Percentiles rank a stretch among this genome's conserved stretches.
Evolutionary conservation across 2,888 invertebrate genomes (phyloP).

Genomic region (Cephus pulcher): DNA sequence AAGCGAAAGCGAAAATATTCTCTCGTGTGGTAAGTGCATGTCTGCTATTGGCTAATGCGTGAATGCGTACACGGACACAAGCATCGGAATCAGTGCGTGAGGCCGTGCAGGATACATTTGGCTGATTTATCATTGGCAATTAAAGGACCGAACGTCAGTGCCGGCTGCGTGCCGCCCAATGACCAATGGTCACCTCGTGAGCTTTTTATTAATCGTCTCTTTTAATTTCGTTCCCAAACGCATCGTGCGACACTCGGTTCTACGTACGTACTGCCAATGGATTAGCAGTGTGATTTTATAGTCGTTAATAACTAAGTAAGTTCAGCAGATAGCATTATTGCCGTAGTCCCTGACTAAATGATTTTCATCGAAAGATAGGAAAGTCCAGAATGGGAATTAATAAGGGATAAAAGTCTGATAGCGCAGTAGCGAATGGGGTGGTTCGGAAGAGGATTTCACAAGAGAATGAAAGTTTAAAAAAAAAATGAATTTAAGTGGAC

Average conservation of each 20-base stretch:
- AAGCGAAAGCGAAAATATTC: not conserved
- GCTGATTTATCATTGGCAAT: conserved; percentile 57
- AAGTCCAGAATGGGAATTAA: not conserved
- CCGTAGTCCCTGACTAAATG: not conserved
- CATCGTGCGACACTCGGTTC: not conserved
- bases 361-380: not conserved
- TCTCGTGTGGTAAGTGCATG: not conserved
- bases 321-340: too few relatives aligned
- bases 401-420: not conserved
- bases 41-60: not conserved
- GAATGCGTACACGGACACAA: not conserved
- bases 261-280: not conserved
- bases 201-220: conserved; percentile 49
- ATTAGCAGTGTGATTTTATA: not conserved
- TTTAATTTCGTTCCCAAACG: conserved; percentile 29
- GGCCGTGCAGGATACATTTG: not conserved
- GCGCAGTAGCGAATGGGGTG: not conserved
- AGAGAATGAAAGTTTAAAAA: not conserved
- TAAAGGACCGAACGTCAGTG: conserved; percentile 56
- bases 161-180: conserved; percentile 52
- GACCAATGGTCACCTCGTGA: conserved; percentile 59
- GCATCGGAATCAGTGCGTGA: not conserved
- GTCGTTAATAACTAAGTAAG: not conserved
- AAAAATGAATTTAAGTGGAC: not conserved
- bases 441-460: not conserved